phyloP scores from a whole-genome alignment of 2,888 invertebrate genomes.

The Notodonta dromedarius region DNA sequence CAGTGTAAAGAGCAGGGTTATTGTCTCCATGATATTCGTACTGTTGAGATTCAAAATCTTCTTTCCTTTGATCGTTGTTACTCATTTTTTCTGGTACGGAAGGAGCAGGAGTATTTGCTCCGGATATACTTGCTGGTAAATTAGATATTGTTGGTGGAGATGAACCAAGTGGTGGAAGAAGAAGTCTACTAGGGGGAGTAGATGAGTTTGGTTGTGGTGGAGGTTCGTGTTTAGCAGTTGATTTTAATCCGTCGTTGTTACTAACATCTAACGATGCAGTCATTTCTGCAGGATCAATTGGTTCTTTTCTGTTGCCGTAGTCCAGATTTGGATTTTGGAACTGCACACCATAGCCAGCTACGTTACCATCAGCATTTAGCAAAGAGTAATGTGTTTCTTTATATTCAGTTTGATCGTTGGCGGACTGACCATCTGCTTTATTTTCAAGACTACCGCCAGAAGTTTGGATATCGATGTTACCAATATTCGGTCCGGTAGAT shows the following conservation, averaged over 20 bases:
- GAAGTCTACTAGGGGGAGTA: background rate
- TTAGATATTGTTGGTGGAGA: background rate
- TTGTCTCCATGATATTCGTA: background rate
- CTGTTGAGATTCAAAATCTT: background rate
- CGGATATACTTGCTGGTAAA: background rate
- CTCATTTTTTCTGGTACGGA: background rate
- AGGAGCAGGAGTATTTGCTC: background rate
- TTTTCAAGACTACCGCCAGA: background rate
- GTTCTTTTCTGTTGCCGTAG: background rate
- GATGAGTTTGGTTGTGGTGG: background rate
- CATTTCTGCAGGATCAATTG: background rate
- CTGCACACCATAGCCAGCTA: background rate
- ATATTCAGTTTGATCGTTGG: background rate
- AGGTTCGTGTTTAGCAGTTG: background rate
- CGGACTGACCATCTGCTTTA: background rate
- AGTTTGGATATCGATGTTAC: background rate
- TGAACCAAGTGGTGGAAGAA: background rate
- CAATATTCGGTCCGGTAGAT: background rate
- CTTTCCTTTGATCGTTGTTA: background rate
- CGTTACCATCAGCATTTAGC: background rate
- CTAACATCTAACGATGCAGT: background rate
- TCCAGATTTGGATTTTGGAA: background rate
- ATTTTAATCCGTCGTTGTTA: background rate
- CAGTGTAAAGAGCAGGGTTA: background rate
- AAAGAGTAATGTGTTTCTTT: background rate